Evolutionary conservation across 2,888 invertebrate species (phyloP), one percentile per base, ranked within the genome.

Genomic region (Eilema caniola): DNA sequence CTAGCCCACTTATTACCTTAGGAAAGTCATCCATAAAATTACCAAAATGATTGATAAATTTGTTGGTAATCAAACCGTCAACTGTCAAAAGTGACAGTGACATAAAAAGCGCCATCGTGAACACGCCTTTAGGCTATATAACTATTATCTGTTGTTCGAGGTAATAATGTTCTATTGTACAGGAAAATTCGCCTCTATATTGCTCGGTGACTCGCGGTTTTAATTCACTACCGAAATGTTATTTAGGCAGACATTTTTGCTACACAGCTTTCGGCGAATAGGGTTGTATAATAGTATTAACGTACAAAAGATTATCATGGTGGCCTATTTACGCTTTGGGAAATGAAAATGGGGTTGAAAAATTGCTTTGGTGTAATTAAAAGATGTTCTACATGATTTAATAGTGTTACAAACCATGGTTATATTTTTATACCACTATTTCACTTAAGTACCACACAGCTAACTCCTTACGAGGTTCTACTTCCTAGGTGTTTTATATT

Each of bases 111-210:
- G 25, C 66, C 53, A 61, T 20, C 71, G 56, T 72, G 67, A 14
- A 61, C 3, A 1, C 57, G 62, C 57, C 81, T 63, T 80, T 73
- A 72, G 4, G 66, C 76, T 72, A 81, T 80, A 79, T 80, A 83
- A 80, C 88, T 86, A 85, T 85, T 85, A 86, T 83, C 75, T 77
- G 81, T 80, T 83, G 77, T 74, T 71, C 72, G 76, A 68, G 71
- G 80, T 86, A 85, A 86, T 88, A 87, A 83, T 83, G 84, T 80
- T 82, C 86, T 79, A 80, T 88, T 86, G 86, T 87, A 77, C 67
- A 74, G 77, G 71, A 79, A 83, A 85, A 82, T 80, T 82, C 75
- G 41, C 47, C 70, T 57, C 68, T 75, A 72, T 74, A 72, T 70
- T 60, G 68, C 62, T 31, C 25, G 64, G 68, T 83, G 82, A 82